Base-by-base conservation (phyloP, 2,797 vertebrate species). In the Pterois miles region DNA sequence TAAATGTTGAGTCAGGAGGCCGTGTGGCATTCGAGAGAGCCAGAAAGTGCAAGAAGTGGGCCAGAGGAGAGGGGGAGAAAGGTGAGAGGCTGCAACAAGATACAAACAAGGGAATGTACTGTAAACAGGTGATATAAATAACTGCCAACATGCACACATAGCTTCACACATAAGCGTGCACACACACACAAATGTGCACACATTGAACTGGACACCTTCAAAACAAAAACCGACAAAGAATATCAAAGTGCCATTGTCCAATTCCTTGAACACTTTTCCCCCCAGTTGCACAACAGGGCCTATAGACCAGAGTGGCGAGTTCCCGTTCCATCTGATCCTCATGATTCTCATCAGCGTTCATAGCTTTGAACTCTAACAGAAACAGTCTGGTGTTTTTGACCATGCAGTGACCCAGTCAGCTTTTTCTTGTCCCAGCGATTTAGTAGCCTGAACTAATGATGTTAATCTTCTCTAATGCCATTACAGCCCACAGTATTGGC, bases 61-160 rank as follows among this genome's bases (percentile, higher is more conserved):
- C 33, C 31, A 75, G 64, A 73, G 43, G 78, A 48, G 54, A 84
- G 27, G 18, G 25, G 77, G 67, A 52, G 80, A 87, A 80, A 83
- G 80, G 81, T 85, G 81, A 82, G 73, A 83, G 67, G 77, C 82
- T 57, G 85, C 83, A 92, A 92, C 77, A 65, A 86, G 92, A 93
- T 91, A 91, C 88, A 86, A 90, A 87, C 79, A 85, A 67, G 82
- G 77, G 87, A 89, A 89, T 81, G 88, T n/a, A n/a, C n/a, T n/a
- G n/a, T 88, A 94, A 94, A 94, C 88, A 89, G 78, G 78, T 84
- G 88, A 81, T 94, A 93, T 91, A 95, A 95, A 94, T 94, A 94
- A 90, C 92, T 74, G 46, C 34, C 65, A 66, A 70, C 80, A 56
- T 16, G 64, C 81, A 80, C 85, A 73, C 18, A 1, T 54, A 71